A percentile compares a stretch with the other conserved stretches of the same genome.
Evolutionary conservation across 2,113 vertebrate genomes (phyloP).

Genomic region (Clupea harengus): DNA sequence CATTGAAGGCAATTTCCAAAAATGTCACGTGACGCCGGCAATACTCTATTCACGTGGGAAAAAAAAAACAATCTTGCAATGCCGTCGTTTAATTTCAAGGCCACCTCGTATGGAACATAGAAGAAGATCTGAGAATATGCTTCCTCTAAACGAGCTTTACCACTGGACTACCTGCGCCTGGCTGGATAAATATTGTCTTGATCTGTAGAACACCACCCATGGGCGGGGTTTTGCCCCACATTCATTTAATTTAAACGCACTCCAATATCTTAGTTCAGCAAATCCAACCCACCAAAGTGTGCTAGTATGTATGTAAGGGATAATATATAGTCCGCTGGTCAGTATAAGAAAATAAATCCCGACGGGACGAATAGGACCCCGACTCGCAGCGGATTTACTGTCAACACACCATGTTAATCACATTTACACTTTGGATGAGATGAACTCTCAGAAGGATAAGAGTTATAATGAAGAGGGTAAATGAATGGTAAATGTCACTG

Average conservation of each 20-base stretch:
- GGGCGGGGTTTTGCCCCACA: not conserved
- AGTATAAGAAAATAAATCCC: too few relatives aligned
- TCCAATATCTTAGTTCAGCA: not conserved
- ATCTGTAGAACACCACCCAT: not conserved
- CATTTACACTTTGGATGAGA: not conserved
- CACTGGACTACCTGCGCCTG: not conserved
- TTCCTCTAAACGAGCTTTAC: not conserved
- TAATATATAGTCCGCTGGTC: too few relatives aligned
- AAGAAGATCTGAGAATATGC: not conserved
- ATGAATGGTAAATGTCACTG: too few relatives aligned
- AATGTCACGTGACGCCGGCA: slow-evolving; percentile 50
- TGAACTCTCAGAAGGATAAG: not conserved
- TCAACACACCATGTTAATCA: not conserved
- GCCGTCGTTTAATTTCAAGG: not conserved
- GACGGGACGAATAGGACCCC: too few relatives aligned
- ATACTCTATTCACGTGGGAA: slow-evolving; percentile 28
- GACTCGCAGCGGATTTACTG: too few relatives aligned
- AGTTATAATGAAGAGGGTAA: not conserved
- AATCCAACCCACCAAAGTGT: not conserved
- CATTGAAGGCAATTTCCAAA: not conserved
- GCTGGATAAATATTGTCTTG: not conserved
- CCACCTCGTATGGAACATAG: not conserved
- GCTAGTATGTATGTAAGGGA: not conserved
- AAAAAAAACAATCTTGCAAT: not conserved
- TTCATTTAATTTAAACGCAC: not conserved